Base-by-base conservation (phyloP, 2,888 invertebrate species). In the Alitta virens region DNA sequence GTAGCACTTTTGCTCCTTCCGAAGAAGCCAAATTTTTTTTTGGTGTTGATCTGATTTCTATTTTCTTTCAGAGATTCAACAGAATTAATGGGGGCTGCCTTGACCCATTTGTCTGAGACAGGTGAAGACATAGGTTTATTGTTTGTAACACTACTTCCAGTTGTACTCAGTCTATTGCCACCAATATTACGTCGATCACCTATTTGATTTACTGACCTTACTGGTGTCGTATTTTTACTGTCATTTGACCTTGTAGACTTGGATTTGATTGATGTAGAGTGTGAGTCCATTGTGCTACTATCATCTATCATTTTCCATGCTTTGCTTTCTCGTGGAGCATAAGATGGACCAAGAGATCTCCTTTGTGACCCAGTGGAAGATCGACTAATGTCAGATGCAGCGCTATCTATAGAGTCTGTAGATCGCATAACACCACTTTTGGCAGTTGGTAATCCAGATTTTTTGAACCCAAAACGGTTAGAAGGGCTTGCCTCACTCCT, bases 301-400 rank as follows among this genome's bases (percentile, higher is more conserved):
- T 59, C 59, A 38, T 59, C 59, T 21, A 59, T 59, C 59, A 59
- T 59, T 40, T 52, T 51, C 59, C 59, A 59, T 7, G 38, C 26
- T 14, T 12, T 38, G 12, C 51, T 51, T 59, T 33, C 33, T 33
- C 49, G 49, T 2, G 59, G 59, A 16, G 18, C 23, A 40, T 51
- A 59, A 1, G 59, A 23, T 46, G 46, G 46, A n/a, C 46, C 46
- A 5, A 33, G 33, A 33, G 33, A 33, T 14, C 9, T 50, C 24
- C 52, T 21, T 24, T 16, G 40, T 33, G 25, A n/a, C 2, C 50
- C 51, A 9, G 24, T 40, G 1, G 51, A 23, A 21, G 49, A 18
- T 51, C 38, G 38, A 27, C 33, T 23, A 2, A 23, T 25, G n/a
- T 52, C 49, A 1, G 51, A 51, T 16, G 49, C 59, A 27, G 51